Base-by-base conservation (phyloP, 2,113 vertebrate genomes). In the Shinisaurus crocodilurus region DNA sequence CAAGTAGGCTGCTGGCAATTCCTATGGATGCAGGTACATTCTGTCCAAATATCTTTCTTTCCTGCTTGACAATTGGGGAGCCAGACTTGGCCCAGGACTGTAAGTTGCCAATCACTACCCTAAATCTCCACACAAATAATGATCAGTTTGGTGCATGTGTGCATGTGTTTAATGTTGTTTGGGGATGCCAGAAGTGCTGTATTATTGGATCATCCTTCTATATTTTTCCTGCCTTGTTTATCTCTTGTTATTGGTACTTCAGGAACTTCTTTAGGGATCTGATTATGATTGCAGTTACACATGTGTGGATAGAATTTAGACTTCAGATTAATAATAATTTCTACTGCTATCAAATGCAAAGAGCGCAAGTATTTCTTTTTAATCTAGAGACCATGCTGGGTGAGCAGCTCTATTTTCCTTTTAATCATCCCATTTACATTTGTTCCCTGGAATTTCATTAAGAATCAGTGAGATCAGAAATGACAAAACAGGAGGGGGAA, bases 211-310 rank as follows among this genome's bases (percentile, higher is more conserved):
- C 6, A 45, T 60, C 15, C 60, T 29, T 37, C 23, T 27, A 43
- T 43, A 3, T 77, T 57, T 67, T 60, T n/a, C 45, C 27, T 67
- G 34, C 27, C 60, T 76, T 76, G 15, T 67, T 67, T 40, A 79
- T 60, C 2, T 77, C 43, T 80, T 70, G 10, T 92, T 83, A 91
- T 45, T 92, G 76, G 74, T 60, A 76, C 16, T 92, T 45, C 45
- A 37, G n/a, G 75, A 82, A 1, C 10, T 75, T 63, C 40, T n/a
- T 50, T 60, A 81, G 92, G 27, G 72, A 75, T 32, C 86, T 25
- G 72, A 45, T 92, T 82, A 93, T 93, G 63, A 92, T 91, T 92
- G 20, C 85, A 67, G 40, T 29, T 85, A 93, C 81, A 93, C 87
- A 92, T 69, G 54, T 87, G 45, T 80, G 89, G 37, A 88, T 88